Conservation (phyloP, 2,888 invertebrate species). For the Machimus rusticus region DNA sequence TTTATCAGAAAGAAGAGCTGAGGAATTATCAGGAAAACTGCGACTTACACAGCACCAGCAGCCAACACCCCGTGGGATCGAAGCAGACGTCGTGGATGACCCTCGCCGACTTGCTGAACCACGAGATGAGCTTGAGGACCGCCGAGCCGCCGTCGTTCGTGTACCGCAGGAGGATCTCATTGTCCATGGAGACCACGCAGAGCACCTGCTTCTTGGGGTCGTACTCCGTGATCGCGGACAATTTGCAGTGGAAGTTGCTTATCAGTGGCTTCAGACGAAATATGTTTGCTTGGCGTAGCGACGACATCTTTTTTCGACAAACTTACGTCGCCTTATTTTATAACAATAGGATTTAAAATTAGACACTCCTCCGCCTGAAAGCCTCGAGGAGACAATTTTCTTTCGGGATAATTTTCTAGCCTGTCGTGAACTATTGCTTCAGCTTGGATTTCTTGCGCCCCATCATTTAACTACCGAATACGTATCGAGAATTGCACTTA, state of each 20-base stretch:
- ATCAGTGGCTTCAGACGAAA: slow-evolving; percentile 56
- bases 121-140: slow-evolving; percentile 60
- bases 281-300: background rate
- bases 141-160: slow-evolving; percentile 57
- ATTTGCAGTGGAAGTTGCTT: slow-evolving; percentile 60
- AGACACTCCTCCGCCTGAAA: slow-evolving; percentile 15
- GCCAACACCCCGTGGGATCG: slow-evolving; percentile 75
- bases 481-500: background rate
- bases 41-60: slow-evolving; percentile 62
- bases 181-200: slow-evolving; percentile 60
- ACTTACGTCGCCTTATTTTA: background rate
- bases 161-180: slow-evolving; percentile 61
- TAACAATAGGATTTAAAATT: slow-evolving; percentile 21
- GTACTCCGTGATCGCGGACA: slow-evolving; percentile 59
- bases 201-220: slow-evolving; percentile 59
- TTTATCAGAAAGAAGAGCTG: background rate
- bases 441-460: background rate
- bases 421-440: background rate
- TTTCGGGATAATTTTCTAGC: background rate
- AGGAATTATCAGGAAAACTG: background rate
- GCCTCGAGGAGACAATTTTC: background rate
- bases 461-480: background rate
- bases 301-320: background rate
- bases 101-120: slow-evolving; percentile 59
- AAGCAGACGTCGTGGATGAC: slow-evolving; percentile 78